Evolutionary conservation across 2,888 invertebrate genomes (phyloP).

Genomic region (Cyclophora albipunctata): DNA sequence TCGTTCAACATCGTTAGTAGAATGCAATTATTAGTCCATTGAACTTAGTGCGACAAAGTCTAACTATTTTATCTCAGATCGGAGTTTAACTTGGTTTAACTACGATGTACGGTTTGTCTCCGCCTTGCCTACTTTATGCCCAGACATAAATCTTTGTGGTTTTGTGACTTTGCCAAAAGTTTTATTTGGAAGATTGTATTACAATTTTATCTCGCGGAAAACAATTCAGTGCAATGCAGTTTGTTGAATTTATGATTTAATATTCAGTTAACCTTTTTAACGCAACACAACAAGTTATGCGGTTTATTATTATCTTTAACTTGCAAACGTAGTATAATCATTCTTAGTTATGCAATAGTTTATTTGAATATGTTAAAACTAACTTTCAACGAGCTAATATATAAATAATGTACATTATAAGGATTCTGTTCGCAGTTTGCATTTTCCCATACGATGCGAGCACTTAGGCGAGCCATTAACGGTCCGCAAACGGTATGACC

Average conservation of each 20-base stretch:
- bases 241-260: slow-evolving; percentile 10
- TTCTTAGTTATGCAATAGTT: too few relatives aligned
- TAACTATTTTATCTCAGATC: too few relatives aligned
- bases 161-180: slow-evolving; percentile 12
- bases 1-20: too few relatives aligned
- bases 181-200: slow-evolving; percentile 12
- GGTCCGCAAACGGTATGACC: slow-evolving; percentile 21
- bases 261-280: slow-evolving; percentile 4
- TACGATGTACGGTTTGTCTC: neutral
- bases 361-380: too few relatives aligned
- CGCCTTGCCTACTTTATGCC: slow-evolving; percentile 1
- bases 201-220: slow-evolving; percentile 18
- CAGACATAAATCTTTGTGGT: slow-evolving; percentile 8
- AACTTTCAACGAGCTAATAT: too few relatives aligned
- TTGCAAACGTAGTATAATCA: too few relatives aligned
- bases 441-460: slow-evolving; percentile 1
- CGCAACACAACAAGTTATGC: neutral
- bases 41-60: too few relatives aligned
- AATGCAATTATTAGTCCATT: too few relatives aligned
- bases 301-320: too few relatives aligned
- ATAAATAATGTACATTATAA: too few relatives aligned
- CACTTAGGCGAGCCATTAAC: slow-evolving; percentile 6
- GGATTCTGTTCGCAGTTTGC: neutral
- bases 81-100: slow-evolving; percentile 6
- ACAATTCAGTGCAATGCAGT: slow-evolving; percentile 15